These are phyloP conservation scores for Boloria selene DNA, from an alignment of 2,888 invertebrate species.

Conservation along the genomic window DNA sequence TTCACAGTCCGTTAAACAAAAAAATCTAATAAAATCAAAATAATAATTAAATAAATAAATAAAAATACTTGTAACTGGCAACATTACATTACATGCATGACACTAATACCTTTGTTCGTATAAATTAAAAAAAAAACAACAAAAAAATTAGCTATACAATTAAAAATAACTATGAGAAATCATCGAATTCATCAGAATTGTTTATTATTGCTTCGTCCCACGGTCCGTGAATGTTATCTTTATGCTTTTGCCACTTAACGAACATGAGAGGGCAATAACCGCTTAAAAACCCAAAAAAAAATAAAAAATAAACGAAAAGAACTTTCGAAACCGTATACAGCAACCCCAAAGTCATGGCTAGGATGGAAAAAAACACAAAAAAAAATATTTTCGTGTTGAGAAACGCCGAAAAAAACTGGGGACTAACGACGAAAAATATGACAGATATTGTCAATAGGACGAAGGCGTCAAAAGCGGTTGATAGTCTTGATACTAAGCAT, in stretches of 20 bases:
- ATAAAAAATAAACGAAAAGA: slow-evolving; percentile 83
- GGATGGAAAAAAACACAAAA: slow-evolving; percentile 74
- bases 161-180: slow-evolving; percentile 48
- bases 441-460: slow-evolving; percentile 94
- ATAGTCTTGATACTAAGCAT: slow-evolving; percentile 95
- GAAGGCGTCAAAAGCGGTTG: slow-evolving; percentile 93
- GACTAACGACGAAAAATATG: slow-evolving; percentile 93
- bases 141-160: slow-evolving; percentile 20
- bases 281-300: slow-evolving; percentile 84
- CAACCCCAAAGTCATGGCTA: slow-evolving; percentile 73
- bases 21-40: no score
- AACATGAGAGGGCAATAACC: slow-evolving; percentile 89
- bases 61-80: not conserved
- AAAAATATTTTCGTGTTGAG: slow-evolving; percentile 82
- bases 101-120: not conserved
- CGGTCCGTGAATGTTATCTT: slow-evolving; percentile 97
- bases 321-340: slow-evolving; percentile 82
- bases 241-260: slow-evolving; percentile 88
- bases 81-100: not conserved
- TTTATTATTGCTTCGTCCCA: slow-evolving; percentile 97
- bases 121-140: slow-evolving; percentile 1
- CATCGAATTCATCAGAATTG: slow-evolving; percentile 81
- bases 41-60: not conserved
- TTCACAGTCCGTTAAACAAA: no score
- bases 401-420: slow-evolving; percentile 87